Evolutionary conservation across 2,113 vertebrate genomes (phyloP).

Genomic region (Fulmarus glacialis): DNA sequence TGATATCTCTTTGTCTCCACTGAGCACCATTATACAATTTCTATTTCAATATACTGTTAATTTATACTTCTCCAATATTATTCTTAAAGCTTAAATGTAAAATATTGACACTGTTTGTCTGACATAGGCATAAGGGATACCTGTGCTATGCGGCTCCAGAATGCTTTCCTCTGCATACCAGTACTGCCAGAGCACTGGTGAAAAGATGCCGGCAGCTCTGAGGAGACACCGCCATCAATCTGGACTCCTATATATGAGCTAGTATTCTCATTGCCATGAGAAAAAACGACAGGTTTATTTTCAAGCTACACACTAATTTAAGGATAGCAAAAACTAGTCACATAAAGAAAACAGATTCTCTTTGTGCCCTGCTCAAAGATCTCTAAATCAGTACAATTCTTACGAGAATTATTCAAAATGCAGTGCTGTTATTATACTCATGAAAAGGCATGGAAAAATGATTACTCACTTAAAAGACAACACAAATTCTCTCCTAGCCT

Average conservation of each 20-base stretch:
- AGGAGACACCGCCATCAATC: neutral
- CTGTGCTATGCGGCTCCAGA: accelerated
- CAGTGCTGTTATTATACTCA: neutral
- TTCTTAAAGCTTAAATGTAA: neutral
- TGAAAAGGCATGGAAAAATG: neutral
- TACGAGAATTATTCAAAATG: neutral
- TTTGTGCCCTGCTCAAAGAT: neutral
- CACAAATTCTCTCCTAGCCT: neutral
- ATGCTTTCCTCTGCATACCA: neutral
- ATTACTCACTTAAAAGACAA: neutral
- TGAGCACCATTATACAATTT: neutral
- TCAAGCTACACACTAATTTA: neutral
- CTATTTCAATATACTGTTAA: neutral
- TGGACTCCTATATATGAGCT: neutral
- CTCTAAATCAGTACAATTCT: neutral
- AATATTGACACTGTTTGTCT: neutral
- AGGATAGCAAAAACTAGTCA: neutral
- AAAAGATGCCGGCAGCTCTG: neutral
- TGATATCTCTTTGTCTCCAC: neutral
- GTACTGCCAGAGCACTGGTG: neutral
- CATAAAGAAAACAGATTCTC: neutral
- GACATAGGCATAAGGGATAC: neutral
- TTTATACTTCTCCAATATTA: neutral
- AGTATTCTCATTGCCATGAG: neutral
- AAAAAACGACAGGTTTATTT: neutral